These are phyloP conservation scores for Lysandra bellargus DNA, from an alignment of 2,888 invertebrate genomes.

Conservation along the genomic window DNA sequence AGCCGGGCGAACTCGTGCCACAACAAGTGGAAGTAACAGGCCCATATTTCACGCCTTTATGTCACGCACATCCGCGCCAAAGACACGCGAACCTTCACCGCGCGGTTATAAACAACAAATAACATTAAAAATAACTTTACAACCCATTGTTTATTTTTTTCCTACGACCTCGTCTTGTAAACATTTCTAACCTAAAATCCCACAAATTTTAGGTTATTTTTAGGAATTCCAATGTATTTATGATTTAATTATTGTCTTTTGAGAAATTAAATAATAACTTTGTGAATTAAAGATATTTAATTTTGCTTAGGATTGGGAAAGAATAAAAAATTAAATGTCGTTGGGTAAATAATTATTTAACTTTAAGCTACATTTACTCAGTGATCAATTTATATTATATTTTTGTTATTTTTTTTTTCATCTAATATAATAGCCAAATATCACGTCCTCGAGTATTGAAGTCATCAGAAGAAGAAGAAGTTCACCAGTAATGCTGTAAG, in stretches of 20 bases:
- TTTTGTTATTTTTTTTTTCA: too few species aligned
- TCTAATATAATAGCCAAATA: too few species aligned
- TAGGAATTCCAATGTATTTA: neutral
- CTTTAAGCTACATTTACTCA: too few species aligned
- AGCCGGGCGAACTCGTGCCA: neutral
- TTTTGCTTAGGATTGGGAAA: too few species aligned
- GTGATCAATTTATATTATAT: too few species aligned
- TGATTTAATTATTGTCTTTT: neutral
- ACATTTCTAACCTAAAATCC: neutral
- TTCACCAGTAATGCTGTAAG: too few species aligned
- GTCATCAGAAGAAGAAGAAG: too few species aligned
- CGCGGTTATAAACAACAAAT: constrained; percentile 7
- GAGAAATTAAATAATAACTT: neutral
- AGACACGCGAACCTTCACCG: constrained; percentile 1
- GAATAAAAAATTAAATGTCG: too few species aligned
- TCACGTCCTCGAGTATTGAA: too few species aligned
- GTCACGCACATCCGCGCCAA: neutral
- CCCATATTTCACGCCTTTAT: constrained; percentile 10
- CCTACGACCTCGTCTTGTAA: constrained; percentile 1
- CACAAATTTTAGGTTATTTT: neutral
- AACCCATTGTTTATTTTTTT: constrained; percentile 17
- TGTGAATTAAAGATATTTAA: neutral
- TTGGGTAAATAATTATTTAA: too few species aligned
- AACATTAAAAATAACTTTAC: constrained; percentile 22
- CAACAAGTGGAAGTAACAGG: constrained; percentile 3